Evolutionary conservation across 2,797 vertebrate genomes (phyloP).

Genomic region (Microctenopoma steveboyesi): DNA sequence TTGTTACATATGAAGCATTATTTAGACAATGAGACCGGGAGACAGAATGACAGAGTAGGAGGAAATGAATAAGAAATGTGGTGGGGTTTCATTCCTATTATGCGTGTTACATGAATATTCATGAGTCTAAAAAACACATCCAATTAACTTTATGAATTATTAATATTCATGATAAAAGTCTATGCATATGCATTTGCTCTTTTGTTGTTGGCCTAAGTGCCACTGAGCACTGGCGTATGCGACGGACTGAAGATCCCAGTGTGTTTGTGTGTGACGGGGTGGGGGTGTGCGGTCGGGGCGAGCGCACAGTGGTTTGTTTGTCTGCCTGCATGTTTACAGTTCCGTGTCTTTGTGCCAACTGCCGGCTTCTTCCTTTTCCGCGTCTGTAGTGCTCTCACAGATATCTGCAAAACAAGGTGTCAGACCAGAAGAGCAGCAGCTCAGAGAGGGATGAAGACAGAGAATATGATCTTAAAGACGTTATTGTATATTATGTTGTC

Average conservation of each 20-base stretch:
- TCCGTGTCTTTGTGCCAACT: conserved; percentile 20
- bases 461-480: background rate
- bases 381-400: conserved; percentile 33
- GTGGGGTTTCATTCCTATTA: conserved; percentile 71
- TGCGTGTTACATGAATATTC: conserved; percentile 80
- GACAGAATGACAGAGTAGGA: conserved; percentile 30
- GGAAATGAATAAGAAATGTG: conserved; percentile 70
- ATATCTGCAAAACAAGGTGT: conserved; percentile 41
- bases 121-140: conserved; percentile 80
- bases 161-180: conserved; percentile 79
- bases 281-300: background rate
- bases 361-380: conserved; percentile 19
- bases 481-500: too few species aligned
- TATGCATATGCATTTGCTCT: conserved; percentile 81
- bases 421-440: conserved; percentile 3
- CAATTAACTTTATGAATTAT: conserved; percentile 86
- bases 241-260: conserved; percentile 50
- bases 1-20: conserved; percentile 58
- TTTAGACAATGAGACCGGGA: conserved; percentile 40
- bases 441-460: background rate
- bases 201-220: conserved; percentile 78
- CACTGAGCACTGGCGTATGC: conserved; percentile 50
- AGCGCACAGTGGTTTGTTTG: conserved; percentile 23
- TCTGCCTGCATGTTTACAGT: conserved; percentile 37
- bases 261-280: conserved; percentile 23